Evolutionary conservation across 2,113 vertebrate genomes (phyloP).

Genomic region (Osmerus eperlanus): DNA sequence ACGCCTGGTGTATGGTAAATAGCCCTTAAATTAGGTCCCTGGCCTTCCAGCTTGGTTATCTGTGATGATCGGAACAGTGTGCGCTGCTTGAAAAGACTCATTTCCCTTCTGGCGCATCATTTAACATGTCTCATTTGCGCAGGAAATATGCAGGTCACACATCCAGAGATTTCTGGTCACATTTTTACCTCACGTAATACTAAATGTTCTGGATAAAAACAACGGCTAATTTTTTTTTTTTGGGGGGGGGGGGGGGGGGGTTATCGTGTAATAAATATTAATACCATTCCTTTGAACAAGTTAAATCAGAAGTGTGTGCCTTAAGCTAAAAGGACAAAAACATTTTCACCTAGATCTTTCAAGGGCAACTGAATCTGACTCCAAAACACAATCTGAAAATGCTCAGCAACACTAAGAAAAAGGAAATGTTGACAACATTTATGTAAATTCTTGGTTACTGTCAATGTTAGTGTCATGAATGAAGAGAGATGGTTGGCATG

Average conservation of each 20-base stretch:
- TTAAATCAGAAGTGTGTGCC: conserved; percentile 55
- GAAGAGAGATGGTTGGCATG: no score
- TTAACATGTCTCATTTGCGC: conserved; percentile 69
- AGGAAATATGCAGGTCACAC: conserved; percentile 68
- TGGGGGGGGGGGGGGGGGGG: conserved; percentile 23
- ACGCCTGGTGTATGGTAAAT: conserved; percentile 59
- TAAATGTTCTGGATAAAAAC: conserved; percentile 64
- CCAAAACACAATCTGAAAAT: neutral
- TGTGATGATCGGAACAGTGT: conserved; percentile 68
- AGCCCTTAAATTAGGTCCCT: conserved; percentile 64
- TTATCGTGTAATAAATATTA: conserved; percentile 63
- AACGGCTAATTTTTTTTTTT: conserved; percentile 39
- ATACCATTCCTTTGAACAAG: conserved; percentile 53
- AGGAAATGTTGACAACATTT: no score
- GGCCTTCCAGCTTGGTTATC: conserved; percentile 66
- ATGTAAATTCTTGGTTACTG: no score
- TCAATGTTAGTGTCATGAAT: no score
- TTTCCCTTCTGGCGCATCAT: conserved; percentile 61
- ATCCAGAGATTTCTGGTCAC: conserved; percentile 55
- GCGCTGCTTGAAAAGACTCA: conserved; percentile 63
- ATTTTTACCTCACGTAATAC: conserved; percentile 51
- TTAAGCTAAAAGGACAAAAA: conserved; percentile 28
- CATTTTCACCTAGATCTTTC: conserved; percentile 49
- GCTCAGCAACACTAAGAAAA: neutral
- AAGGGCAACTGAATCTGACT: conserved; percentile 26